These are phyloP conservation scores for Macrochelys suwanniensis DNA, from an alignment of 2,797 vertebrate species.

Conservation along the genomic window DNA sequence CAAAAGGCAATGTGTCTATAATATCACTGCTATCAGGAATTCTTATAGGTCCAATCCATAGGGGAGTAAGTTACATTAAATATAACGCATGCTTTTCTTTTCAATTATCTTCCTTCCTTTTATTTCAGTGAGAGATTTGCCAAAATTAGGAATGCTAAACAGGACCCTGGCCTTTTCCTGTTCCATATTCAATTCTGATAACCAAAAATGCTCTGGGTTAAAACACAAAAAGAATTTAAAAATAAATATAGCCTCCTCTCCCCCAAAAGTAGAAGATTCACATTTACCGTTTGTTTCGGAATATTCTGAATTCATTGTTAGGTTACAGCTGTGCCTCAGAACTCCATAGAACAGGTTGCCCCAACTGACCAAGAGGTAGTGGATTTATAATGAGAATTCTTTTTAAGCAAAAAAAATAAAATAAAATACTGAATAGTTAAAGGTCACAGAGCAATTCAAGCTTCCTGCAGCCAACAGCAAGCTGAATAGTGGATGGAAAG, in stretches of 20 bases:
- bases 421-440: neutral
- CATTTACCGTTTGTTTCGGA: constrained; percentile 52
- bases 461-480: constrained; percentile 30
- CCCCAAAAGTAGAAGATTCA: constrained; percentile 20
- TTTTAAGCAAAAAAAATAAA: neutral
- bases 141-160: neutral
- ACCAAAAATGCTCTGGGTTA: constrained; percentile 6
- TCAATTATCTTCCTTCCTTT: neutral
- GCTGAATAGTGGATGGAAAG: constrained; percentile 66
- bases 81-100: neutral
- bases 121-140: neutral
- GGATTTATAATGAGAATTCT: neutral
- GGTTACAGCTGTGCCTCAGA: constrained; percentile 21
- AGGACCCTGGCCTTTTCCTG: neutral
- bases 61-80: neutral
- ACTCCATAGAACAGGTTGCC: constrained; percentile 25
- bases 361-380: neutral
- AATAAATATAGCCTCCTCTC: neutral
- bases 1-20: neutral
- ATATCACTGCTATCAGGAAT: neutral
- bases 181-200: neutral
- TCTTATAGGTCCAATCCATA: neutral
- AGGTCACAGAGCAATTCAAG: neutral
- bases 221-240: constrained; percentile 42
- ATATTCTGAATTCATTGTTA: constrained; percentile 55